Percentiles rank a stretch among this genome's conserved stretches.
Evolutionary conservation across 2,113 vertebrate species (phyloP).

Genomic region (Loxodonta africana): DNA sequence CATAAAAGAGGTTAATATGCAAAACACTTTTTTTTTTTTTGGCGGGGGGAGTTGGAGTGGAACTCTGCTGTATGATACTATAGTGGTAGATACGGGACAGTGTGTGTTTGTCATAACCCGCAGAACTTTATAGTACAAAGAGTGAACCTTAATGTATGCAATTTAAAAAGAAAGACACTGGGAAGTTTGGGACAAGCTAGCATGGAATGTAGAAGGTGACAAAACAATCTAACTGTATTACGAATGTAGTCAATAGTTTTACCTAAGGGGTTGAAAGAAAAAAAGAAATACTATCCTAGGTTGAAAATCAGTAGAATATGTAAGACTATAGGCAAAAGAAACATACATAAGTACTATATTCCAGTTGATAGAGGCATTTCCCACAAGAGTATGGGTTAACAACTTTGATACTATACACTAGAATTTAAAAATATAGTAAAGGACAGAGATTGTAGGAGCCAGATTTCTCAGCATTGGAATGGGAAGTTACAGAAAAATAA

Average conservation of each 20-base stretch:
- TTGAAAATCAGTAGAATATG: background rate
- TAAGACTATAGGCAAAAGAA: background rate
- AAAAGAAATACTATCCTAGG: background rate
- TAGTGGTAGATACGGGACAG: no score
- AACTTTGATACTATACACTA: background rate
- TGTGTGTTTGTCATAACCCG: no score
- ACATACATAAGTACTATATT: background rate
- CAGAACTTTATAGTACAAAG: no score
- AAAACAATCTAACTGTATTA: background rate
- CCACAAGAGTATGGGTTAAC: background rate
- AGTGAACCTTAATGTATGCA: background rate
- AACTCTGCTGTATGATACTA: background rate
- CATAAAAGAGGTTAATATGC: background rate
- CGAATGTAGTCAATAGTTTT: background rate
- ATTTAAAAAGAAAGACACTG: background rate
- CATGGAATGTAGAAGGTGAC: background rate
- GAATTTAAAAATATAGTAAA: background rate
- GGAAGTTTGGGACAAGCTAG: no score
- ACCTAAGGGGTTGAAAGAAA: background rate
- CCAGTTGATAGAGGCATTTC: background rate
- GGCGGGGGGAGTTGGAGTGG: rapidly evolving
- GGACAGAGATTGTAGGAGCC: background rate
- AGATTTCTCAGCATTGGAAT: background rate
- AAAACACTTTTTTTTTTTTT: background rate
- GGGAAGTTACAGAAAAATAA: background rate